Conservation (phyloP, 1,140 invertebrate genomes). For the Neuroterus valhalla region DNA sequence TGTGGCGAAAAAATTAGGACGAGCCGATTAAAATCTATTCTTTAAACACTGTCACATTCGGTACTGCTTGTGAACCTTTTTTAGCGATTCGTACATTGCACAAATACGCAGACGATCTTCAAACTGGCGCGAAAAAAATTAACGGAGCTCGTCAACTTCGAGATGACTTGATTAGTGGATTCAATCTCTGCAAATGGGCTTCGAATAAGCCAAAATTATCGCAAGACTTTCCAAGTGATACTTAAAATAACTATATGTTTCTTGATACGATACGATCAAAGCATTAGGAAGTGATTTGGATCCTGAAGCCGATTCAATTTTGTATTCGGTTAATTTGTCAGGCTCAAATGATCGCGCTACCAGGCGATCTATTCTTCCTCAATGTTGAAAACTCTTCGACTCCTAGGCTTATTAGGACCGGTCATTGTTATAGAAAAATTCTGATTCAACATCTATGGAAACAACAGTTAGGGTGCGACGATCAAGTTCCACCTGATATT, state of each 20-base stretch:
- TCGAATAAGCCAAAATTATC: constrained; percentile 13
- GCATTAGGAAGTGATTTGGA: constrained; percentile 33
- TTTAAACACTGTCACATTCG: no score
- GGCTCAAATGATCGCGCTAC: not conserved
- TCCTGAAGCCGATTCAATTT: not conserved
- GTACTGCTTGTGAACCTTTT: no score
- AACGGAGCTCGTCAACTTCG: not conserved
- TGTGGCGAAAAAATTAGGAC: no score
- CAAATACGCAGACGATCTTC: no score
- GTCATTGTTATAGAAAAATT: constrained; percentile 31
- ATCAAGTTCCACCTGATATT: constrained; percentile 35
- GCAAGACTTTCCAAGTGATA: not conserved
- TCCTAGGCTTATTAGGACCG: constrained; percentile 29
- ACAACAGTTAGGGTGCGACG: constrained; percentile 32
- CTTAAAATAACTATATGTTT: not conserved
- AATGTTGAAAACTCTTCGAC: constrained; percentile 39
- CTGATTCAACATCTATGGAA: constrained; percentile 35
- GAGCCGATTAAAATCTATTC: no score
- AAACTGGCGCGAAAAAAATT: not conserved
- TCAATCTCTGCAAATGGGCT: constrained; percentile 9
- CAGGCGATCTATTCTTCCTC: constrained; percentile 35
- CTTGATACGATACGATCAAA: no score
- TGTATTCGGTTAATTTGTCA: not conserved
- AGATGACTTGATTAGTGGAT: not conserved
- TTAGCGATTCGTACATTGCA: no score